Evolutionary conservation across 2,888 invertebrate species (phyloP), one percentile per base, ranked within the genome.

Genomic region (Metacarcinus magister): DNA sequence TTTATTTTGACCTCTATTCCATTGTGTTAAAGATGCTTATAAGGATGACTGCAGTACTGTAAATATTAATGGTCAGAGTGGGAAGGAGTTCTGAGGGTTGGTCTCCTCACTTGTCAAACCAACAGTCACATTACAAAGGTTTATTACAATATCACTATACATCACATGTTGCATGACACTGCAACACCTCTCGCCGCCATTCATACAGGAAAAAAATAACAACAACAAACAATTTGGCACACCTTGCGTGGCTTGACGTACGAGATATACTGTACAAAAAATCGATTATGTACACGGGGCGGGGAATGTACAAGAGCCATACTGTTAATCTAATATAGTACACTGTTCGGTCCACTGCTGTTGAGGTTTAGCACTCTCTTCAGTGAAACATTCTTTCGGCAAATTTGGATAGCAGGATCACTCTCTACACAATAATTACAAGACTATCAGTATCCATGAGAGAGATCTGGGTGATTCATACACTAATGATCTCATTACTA

Each of bases 141-240:
- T 96, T 96, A 96, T 96, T 96, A 96, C 95, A 96, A 93, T 96
- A 94, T 96, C 94, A 94, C 96, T 96, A 95, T 96, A 96, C 95
- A 96, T 90, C 93, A 95, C 92, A 95, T 94, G 94, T 96, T 95
- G 95, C 94, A 95, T 94, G 94, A 82, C 96, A 60, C 23, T 87
- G 90, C 19, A 93, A 67, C 92, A 93, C 89, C 87, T 39, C 46
- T 82, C 93, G 54, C 95, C 39, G 93, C 87, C 96, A 94, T 92
- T 92, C 96, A 96, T 94, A 94, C 96, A 54, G 54, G 46, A 96
- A 94, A 95, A 96, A 94, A 94, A 95, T 90, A 96, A 96, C 94
- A 96, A 96, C 92, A 96, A 96, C 94, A 94, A 95, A 96, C 94
- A 95, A 75, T 96, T 96, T 96, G 96, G 96, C 96, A 96, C 96